These are phyloP conservation scores for Luehdorfia chinensis DNA, from an alignment of 1,140 invertebrate species.

Conservation along the genomic window DNA sequence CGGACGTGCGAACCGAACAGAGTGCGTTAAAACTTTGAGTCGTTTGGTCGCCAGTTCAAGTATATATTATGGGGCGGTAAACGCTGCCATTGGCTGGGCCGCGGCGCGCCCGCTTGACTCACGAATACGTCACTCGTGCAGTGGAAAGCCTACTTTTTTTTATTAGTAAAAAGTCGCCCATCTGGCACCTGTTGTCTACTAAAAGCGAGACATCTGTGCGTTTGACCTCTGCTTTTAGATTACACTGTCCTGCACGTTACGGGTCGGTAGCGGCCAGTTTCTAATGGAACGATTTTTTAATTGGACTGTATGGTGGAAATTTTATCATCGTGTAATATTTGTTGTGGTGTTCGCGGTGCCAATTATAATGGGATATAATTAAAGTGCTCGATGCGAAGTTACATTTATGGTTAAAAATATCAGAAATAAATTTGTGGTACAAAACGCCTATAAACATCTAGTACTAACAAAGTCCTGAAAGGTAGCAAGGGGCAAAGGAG, in stretches of 20 bases:
- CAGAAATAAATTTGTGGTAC: too few relatives aligned
- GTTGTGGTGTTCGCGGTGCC: not conserved
- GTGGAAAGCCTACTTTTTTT: slow-evolving; percentile 44
- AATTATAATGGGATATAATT: too few relatives aligned
- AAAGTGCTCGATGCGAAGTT: too few relatives aligned
- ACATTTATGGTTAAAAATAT: too few relatives aligned
- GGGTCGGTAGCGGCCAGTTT: not conserved
- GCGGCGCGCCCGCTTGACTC: slow-evolving; percentile 47
- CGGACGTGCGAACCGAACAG: slow-evolving; percentile 38
- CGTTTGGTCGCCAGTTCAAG: slow-evolving; percentile 34
- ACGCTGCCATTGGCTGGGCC: slow-evolving; percentile 38
- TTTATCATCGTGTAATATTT: slow-evolving; percentile 1
- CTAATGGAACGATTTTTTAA: slow-evolving; percentile 4
- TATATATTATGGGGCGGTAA: slow-evolving; percentile 41
- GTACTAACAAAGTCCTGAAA: too few relatives aligned
- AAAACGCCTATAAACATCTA: too few relatives aligned
- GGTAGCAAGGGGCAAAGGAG: too few relatives aligned
- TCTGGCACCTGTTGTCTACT: slow-evolving; percentile 9
- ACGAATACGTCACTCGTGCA: slow-evolving; percentile 39
- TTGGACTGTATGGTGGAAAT: slow-evolving; percentile 8
- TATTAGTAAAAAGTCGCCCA: slow-evolving; percentile 20
- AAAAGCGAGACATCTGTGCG: slow-evolving; percentile 2
- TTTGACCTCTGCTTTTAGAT: slow-evolving; percentile 6
- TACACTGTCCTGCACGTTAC: too few relatives aligned
- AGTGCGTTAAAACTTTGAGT: slow-evolving; percentile 48